Evolutionary conservation across 2,888 invertebrate species (phyloP).

Genomic region (Euspilapteryx auroguttella): DNA sequence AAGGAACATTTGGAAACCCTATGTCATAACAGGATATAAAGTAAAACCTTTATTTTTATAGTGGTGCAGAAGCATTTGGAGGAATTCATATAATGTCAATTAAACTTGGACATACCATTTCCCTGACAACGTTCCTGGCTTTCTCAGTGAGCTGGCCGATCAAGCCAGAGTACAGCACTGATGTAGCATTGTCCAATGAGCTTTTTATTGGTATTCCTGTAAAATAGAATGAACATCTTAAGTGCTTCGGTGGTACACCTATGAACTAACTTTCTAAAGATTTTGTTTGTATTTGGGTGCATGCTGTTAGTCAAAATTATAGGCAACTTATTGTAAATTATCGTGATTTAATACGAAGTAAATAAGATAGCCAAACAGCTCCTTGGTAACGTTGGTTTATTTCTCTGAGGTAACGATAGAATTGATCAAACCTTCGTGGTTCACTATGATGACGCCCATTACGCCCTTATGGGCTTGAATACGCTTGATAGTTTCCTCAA

Average conservation of each 20-base stretch:
- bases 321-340: too few relatives aligned
- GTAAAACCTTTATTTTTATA: too few relatives aligned
- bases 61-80: too few relatives aligned
- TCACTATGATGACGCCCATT: conserved; percentile 94
- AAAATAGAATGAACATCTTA: conserved; percentile 13
- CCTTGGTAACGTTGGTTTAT: too few relatives aligned
- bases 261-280: background rate
- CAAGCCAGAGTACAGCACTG: conserved; percentile 91
- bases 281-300: background rate
- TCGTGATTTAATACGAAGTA: too few relatives aligned
- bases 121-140: conserved; percentile 89
- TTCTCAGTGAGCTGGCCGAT: conserved; percentile 92
- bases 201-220: conserved; percentile 87
- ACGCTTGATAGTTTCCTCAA: conserved; percentile 97
- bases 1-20: too few relatives aligned
- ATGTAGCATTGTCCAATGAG: conserved; percentile 93
- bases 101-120: too few relatives aligned
- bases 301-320: too few relatives aligned
- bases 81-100: too few relatives aligned
- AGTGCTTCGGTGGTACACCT: background rate
- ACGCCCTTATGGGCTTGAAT: conserved; percentile 98
- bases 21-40: too few relatives aligned
- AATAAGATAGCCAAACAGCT: too few relatives aligned
- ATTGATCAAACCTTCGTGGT: conserved; percentile 85
- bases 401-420: too few relatives aligned